phyloP scores from a whole-genome alignment of 2,113 vertebrate species.

The Otocyon megalotis region DNA sequence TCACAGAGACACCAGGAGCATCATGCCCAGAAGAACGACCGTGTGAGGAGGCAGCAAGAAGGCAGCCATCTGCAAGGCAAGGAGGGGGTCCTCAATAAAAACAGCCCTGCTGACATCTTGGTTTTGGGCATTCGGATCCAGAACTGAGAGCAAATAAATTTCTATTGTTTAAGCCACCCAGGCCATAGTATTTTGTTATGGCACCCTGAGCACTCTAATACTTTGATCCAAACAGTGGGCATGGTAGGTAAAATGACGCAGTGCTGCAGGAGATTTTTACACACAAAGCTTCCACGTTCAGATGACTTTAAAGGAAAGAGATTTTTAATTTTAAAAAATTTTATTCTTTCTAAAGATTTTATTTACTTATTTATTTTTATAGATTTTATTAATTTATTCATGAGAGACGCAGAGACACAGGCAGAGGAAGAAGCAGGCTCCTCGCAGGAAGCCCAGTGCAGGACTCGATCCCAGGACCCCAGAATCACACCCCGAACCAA shows the following conservation, averaged over 20 bases:
- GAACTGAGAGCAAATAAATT: background rate
- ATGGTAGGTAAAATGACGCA: background rate
- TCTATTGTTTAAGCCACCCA: background rate
- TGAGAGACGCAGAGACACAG: too few species aligned
- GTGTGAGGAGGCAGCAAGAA: background rate
- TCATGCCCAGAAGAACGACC: accelerated
- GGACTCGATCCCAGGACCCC: too few species aligned
- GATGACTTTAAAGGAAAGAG: background rate
- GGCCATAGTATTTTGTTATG: background rate
- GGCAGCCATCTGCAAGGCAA: background rate
- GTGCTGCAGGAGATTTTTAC: background rate
- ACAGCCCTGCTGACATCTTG: background rate
- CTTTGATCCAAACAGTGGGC: background rate
- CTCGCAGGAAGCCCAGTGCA: too few species aligned
- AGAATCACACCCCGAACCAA: too few species aligned
- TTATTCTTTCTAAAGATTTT: background rate
- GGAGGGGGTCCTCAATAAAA: background rate
- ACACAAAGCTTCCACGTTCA: background rate
- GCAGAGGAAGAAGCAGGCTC: too few species aligned
- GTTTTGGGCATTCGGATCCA: background rate
- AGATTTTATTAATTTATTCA: too few species aligned
- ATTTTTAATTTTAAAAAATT: background rate
- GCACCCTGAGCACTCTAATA: too few species aligned
- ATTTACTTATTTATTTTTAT: background rate
- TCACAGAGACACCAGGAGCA: accelerated